These are phyloP conservation scores for Eumeta japonica DNA, from an alignment of 1,140 invertebrate genomes.

Conservation along the genomic window DNA sequence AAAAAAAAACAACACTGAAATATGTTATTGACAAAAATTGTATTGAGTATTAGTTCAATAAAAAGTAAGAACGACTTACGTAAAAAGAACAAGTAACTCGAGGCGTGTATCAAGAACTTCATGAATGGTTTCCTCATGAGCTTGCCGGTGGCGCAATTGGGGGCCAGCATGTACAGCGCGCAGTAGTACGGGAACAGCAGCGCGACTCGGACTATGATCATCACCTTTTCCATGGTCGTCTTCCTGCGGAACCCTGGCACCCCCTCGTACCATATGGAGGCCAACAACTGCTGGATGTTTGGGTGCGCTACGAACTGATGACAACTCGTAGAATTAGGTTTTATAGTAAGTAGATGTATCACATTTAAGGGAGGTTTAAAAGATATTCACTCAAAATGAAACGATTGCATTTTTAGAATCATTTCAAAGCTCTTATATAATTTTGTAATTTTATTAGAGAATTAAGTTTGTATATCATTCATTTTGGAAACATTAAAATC, in stretches of 20 bases:
- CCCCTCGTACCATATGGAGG: constrained; percentile 90
- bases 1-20: too few species aligned
- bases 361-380: too few species aligned
- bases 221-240: constrained; percentile 64
- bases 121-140: constrained; percentile 88
- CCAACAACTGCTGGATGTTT: constrained; percentile 88
- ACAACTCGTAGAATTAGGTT: constrained; percentile 7
- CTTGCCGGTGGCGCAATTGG: constrained; percentile 71
- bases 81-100: constrained; percentile 89
- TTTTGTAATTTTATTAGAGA: too few species aligned
- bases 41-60: too few species aligned
- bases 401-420: too few species aligned
- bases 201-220: constrained; percentile 74
- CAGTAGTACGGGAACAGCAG: constrained; percentile 85
- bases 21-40: too few species aligned
- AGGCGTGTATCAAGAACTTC: constrained; percentile 91
- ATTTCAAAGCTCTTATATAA: too few species aligned
- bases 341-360: too few species aligned
- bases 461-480: too few species aligned
- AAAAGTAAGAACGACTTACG: too few species aligned
- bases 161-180: constrained; percentile 76
- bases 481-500: too few species aligned
- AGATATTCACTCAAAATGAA: too few species aligned
- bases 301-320: constrained; percentile 88
- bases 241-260: constrained; percentile 85